Conservation (phyloP, 2,888 invertebrate genomes). For the Choreutis nemorana region DNA sequence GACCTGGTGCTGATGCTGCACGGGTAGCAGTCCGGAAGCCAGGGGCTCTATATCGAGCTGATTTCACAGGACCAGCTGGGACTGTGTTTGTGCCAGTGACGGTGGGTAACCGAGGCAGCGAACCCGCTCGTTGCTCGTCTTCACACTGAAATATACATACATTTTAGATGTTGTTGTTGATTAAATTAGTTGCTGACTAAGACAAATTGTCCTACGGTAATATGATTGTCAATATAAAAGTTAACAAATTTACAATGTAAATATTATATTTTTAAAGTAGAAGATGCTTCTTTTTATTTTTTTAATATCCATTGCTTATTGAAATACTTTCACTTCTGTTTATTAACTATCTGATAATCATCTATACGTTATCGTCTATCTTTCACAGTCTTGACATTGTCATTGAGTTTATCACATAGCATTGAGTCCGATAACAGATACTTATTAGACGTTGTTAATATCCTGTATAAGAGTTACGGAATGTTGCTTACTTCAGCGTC, state of each 20-base stretch:
- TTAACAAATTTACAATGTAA: no score
- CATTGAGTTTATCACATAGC: conserved; percentile 5
- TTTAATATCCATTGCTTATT: no score
- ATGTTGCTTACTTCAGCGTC: conserved; percentile 49
- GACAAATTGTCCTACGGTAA: no score
- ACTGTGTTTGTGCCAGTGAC: conserved; percentile 47
- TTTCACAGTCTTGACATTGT: conserved; percentile 8
- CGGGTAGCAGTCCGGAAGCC: conserved; percentile 80
- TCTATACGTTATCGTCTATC: no score
- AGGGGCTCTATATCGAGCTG: conserved; percentile 86
- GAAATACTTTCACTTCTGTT: no score
- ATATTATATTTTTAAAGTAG: no score
- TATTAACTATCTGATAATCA: no score
- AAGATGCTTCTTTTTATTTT: no score
- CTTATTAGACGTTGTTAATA: background rate
- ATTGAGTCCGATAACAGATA: conserved; percentile 1
- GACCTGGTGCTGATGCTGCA: conserved; percentile 78
- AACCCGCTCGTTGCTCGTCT: conserved; percentile 74
- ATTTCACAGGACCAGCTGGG: conserved; percentile 77
- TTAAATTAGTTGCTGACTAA: no score
- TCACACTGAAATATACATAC: conserved; percentile 56
- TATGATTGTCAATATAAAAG: no score
- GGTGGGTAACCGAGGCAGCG: conserved; percentile 76
- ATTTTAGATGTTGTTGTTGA: no score
- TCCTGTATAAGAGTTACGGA: conserved; percentile 1